Conservation (phyloP, 2,797 vertebrate species). For the Phrynocephalus vlangalii region DNA sequence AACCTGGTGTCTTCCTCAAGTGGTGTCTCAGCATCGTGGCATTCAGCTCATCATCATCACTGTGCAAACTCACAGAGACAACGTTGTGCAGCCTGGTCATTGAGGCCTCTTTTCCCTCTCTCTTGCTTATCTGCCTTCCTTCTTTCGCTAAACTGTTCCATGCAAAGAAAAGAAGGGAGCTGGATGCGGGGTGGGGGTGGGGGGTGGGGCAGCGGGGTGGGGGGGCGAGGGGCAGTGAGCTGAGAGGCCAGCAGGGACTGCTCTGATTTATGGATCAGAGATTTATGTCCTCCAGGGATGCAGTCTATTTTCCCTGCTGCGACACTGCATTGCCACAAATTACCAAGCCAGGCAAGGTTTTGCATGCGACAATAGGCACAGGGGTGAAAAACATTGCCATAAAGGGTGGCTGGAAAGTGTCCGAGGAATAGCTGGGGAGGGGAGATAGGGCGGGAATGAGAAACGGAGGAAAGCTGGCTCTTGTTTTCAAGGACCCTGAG, state of each 20-base stretch:
- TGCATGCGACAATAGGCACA: constrained; percentile 58
- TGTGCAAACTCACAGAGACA: neutral
- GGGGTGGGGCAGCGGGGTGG: neutral
- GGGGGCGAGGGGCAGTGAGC: constrained; percentile 25
- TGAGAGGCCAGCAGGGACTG: constrained; percentile 31
- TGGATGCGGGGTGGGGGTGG: neutral
- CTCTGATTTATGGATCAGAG: constrained; percentile 61
- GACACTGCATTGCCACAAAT: constrained; percentile 74
- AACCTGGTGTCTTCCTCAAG: neutral
- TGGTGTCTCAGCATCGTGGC: neutral
- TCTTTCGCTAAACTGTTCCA: constrained; percentile 61
- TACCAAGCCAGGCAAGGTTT: constrained; percentile 64
- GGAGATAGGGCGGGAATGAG: neutral
- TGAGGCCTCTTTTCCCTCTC: neutral
- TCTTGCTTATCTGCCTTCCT: neutral
- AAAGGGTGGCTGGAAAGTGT: constrained; percentile 47
- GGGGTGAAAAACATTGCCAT: constrained; percentile 49
- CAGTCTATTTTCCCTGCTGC: constrained; percentile 66
- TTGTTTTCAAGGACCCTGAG: too few relatives aligned
- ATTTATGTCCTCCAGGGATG: constrained; percentile 55
- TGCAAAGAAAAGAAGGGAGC: neutral
- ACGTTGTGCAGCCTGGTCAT: constrained; percentile 48
- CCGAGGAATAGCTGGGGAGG: constrained; percentile 46
- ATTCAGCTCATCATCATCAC: neutral
- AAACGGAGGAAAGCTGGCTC: neutral